These are phyloP conservation scores for Schlechtendalia chinensis DNA, from an alignment of 1,140 invertebrate genomes.

Conservation along the genomic window DNA sequence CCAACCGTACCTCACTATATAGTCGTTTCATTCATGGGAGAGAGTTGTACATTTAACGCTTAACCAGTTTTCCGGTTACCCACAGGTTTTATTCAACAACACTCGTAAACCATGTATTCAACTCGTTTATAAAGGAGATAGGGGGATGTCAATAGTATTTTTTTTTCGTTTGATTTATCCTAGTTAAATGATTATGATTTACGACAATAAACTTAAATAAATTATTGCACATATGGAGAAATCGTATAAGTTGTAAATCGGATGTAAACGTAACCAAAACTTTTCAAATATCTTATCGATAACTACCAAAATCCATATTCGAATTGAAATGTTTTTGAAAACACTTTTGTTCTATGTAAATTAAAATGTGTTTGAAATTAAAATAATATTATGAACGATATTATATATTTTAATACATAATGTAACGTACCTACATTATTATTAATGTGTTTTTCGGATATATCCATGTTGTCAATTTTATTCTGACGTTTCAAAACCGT, in stretches of 20 bases:
- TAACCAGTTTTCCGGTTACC: constrained; percentile 29
- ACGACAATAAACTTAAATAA: neutral
- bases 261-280: neutral
- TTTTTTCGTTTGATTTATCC: neutral
- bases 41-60: constrained; percentile 27
- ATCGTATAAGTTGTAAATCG: neutral
- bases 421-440: too few relatives aligned
- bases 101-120: constrained; percentile 16
- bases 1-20: neutral
- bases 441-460: too few relatives aligned
- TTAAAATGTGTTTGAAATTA: too few relatives aligned
- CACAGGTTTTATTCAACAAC: constrained; percentile 22
- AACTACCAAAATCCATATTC: too few relatives aligned
- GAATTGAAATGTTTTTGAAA: too few relatives aligned
- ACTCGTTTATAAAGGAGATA: neutral
- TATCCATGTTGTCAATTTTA: too few relatives aligned
- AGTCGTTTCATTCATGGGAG: constrained; percentile 31
- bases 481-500: too few relatives aligned
- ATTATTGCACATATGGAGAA: neutral
- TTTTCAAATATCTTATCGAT: too few relatives aligned
- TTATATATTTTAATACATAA: too few relatives aligned
- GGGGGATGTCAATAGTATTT: neutral
- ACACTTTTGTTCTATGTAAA: too few relatives aligned
- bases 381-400: too few relatives aligned
- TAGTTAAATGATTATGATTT: neutral